A percentile compares a stretch with the other conserved stretches of the same genome.
These are phyloP conservation scores for Conops quadrifasciatus DNA, from an alignment of 2,888 invertebrate species.

Conservation along the genomic window DNA sequence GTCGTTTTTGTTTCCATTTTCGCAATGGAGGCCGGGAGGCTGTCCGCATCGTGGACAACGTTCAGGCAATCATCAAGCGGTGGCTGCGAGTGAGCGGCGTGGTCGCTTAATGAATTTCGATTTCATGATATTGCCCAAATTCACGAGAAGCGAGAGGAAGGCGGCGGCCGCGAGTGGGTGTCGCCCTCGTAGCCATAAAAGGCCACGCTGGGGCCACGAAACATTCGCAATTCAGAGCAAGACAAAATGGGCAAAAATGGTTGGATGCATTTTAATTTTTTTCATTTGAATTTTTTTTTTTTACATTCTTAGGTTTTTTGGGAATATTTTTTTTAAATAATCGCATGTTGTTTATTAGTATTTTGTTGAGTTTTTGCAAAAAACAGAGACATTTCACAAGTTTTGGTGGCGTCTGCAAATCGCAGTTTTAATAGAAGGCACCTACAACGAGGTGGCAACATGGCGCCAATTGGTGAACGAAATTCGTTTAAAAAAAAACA, in stretches of 20 bases:
- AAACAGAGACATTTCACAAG: too few species aligned
- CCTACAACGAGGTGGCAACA: too few species aligned
- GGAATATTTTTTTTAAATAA: too few species aligned
- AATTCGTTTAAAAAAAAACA: too few species aligned
- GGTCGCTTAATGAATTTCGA: slow-evolving; percentile 44
- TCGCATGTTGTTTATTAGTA: too few species aligned
- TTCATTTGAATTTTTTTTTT: not conserved
- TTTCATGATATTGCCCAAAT: slow-evolving; percentile 27
- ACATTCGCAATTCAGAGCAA: slow-evolving; percentile 37
- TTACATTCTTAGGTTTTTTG: too few species aligned
- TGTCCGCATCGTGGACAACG: not conserved
- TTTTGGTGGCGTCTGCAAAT: too few species aligned
- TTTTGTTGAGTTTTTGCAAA: too few species aligned
- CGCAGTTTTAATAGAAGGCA: too few species aligned
- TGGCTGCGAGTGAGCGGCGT: not conserved
- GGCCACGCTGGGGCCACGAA: slow-evolving; percentile 55
- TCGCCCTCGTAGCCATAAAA: slow-evolving; percentile 61
- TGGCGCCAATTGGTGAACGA: too few species aligned
- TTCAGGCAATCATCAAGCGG: not conserved
- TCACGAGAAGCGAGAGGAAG: not conserved
- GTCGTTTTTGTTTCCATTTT: not conserved
- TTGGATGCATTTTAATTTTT: slow-evolving; percentile 34
- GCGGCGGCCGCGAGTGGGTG: slow-evolving; percentile 55
- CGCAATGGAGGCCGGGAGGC: not conserved
- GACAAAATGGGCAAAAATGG: slow-evolving; percentile 25